Evolutionary conservation across 2,888 invertebrate species (phyloP).

Genomic region (Himalopsyche anomala): DNA sequence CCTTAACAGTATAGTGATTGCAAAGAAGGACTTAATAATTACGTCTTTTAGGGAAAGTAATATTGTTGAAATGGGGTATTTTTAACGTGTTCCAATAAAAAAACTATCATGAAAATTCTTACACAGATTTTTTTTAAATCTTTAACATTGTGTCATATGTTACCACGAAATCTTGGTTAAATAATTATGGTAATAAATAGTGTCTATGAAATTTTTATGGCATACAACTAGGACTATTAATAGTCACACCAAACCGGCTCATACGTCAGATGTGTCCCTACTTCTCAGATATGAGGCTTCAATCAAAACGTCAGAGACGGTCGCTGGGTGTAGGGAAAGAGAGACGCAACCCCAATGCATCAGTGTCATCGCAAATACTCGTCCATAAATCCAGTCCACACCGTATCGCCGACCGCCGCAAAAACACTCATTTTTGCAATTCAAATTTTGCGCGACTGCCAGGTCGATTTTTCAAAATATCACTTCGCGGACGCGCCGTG

Average conservation of each 20-base stretch:
- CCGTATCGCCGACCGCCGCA: conserved; percentile 25
- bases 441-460: conserved; percentile 62
- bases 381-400: conserved; percentile 61
- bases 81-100: too few species aligned
- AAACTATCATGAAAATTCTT: too few species aligned
- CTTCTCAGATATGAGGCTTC: conserved; percentile 19
- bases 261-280: conserved; percentile 28
- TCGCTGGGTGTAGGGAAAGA: conserved; percentile 41
- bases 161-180: too few species aligned
- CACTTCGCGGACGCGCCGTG: conserved; percentile 55
- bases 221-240: too few species aligned
- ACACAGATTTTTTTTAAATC: too few species aligned
- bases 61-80: too few species aligned
- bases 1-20: too few species aligned
- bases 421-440: conserved; percentile 63
- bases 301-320: conserved; percentile 59
- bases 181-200: too few species aligned
- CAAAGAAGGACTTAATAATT: too few species aligned
- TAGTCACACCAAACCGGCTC: not conserved
- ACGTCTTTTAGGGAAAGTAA: too few species aligned
- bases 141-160: too few species aligned
- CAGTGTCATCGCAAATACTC: conserved; percentile 62
- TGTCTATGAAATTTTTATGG: too few species aligned
- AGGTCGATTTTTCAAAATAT: conserved; percentile 64
- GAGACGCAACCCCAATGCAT: conserved; percentile 61